A percentile compares a stretch with the other conserved stretches of the same genome.
Evolutionary conservation across 1,140 invertebrate genomes (phyloP).

Genomic region (Drosophila ananassae): DNA sequence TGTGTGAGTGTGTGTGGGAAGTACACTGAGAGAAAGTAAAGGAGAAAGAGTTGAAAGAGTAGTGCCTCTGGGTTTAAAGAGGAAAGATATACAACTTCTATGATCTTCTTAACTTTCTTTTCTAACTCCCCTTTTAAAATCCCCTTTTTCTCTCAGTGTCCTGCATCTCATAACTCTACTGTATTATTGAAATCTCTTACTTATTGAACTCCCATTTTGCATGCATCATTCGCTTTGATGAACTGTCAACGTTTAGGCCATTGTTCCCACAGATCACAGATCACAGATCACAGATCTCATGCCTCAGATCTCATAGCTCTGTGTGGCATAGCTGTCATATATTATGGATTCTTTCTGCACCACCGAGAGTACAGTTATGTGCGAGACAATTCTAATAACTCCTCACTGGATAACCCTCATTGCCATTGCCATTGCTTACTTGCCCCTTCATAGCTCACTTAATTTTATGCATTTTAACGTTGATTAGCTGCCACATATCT

Average conservation of each 20-base stretch:
- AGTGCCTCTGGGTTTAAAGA: too few relatives aligned
- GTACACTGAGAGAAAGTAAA: neutral
- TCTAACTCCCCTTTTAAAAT: too few relatives aligned
- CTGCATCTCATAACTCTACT: neutral
- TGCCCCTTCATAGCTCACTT: constrained; percentile 58
- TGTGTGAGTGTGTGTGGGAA: neutral
- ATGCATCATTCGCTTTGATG: constrained; percentile 81
- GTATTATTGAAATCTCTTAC: neutral
- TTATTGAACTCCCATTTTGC: constrained; percentile 58
- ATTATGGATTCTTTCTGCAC: constrained; percentile 3
- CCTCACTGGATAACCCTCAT: constrained; percentile 8
- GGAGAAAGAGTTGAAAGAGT: too few relatives aligned
- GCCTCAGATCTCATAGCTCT: neutral
- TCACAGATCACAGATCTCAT: neutral
- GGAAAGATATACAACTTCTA: too few relatives aligned
- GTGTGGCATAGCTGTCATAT: neutral
- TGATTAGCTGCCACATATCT: constrained; percentile 74
- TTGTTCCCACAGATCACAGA: constrained; percentile 36
- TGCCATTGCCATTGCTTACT: too few relatives aligned
- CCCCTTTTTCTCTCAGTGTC: neutral
- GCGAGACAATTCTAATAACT: constrained; percentile 70
- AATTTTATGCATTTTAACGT: constrained; percentile 78
- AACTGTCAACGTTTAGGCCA: constrained; percentile 76
- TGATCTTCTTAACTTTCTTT: too few relatives aligned
- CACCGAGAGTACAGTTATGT: constrained; percentile 66